phyloP scores from a whole-genome alignment of 92 coral and sea anemone species.

The Chrysogorgia sp. region DNA sequence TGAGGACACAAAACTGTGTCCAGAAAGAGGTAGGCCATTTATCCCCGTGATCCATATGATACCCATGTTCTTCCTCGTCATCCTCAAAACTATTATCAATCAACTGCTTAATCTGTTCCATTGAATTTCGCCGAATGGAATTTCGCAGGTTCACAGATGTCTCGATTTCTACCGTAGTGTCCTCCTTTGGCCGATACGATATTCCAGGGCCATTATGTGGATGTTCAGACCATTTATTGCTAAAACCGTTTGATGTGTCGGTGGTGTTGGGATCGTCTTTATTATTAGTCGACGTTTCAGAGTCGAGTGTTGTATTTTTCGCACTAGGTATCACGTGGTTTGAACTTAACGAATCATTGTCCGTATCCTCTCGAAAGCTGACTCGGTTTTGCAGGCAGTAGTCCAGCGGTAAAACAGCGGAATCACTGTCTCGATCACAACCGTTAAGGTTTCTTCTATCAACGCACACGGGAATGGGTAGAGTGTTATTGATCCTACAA shows the following conservation, averaged over 20 bases:
- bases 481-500: conserved; percentile 25
- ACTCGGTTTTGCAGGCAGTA: conserved; percentile 33
- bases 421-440: conserved; percentile 29
- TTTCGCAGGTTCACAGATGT: conserved; percentile 25
- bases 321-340: not conserved
- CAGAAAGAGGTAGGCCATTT: conserved; percentile 92
- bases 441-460: conserved; percentile 15
- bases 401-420: conserved; percentile 36
- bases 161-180: conserved; percentile 10
- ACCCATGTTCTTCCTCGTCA: conserved; percentile 62
- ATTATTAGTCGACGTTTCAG: not conserved
- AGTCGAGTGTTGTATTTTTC: not conserved
- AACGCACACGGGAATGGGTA: conserved; percentile 31
- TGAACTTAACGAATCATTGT: conserved; percentile 15
- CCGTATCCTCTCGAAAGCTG: conserved; percentile 27
- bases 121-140: conserved; percentile 38
- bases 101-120: conserved; percentile 37
- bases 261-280: not conserved
- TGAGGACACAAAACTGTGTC: conserved; percentile 84
- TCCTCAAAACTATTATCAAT: conserved; percentile 49
- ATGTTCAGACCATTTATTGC: too few relatives aligned
- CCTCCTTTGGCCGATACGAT: conserved; percentile 1
- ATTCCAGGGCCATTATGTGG: not conserved
- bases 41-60: conserved; percentile 66
- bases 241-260: too few relatives aligned